Percentiles rank a stretch among this genome's conserved stretches.
Evolutionary conservation across 2,888 invertebrate genomes (phyloP).

Genomic region (Sminthurides aquaticus): DNA sequence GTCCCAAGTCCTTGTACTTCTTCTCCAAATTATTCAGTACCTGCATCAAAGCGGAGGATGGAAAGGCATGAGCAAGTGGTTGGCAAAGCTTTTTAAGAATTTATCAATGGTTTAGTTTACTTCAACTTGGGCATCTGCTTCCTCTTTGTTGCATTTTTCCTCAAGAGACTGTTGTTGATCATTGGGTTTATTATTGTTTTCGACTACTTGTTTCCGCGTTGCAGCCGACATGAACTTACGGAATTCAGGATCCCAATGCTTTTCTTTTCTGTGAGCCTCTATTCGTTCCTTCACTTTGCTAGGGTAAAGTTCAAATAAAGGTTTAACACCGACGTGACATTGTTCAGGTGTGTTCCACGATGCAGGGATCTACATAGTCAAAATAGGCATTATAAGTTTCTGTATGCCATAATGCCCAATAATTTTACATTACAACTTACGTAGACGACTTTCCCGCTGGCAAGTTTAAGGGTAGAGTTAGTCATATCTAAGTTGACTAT

Average conservation of each 20-base stretch:
- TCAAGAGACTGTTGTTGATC: conserved; percentile 49
- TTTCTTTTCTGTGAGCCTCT: conserved; percentile 67
- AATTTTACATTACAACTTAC: conserved; percentile 50
- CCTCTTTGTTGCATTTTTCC: conserved; percentile 79
- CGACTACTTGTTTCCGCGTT: conserved; percentile 45
- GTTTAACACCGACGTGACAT: conserved; percentile 80
- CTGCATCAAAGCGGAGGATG: conserved; percentile 6
- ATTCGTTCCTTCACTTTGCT: conserved; percentile 73
- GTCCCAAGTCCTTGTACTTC: conserved; percentile 77
- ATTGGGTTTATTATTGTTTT: conserved; percentile 21
- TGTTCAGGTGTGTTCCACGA: conserved; percentile 78
- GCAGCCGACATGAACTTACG: conserved; percentile 71
- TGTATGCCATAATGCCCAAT: too few species aligned
- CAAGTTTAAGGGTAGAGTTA: conserved; percentile 66
- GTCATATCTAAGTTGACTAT: conserved; percentile 58
- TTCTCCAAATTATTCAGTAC: conserved; percentile 71
- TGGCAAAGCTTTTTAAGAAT: too few species aligned
- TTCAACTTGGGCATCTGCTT: conserved; percentile 78
- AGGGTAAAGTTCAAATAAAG: conserved; percentile 79
- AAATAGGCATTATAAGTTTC: too few species aligned
- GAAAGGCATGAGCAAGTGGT: neutral
- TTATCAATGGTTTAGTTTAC: conserved; percentile 45
- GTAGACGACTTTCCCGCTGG: conserved; percentile 81
- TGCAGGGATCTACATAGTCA: conserved; percentile 66
- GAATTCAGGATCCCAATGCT: conserved; percentile 76